These are phyloP conservation scores for Tapirus terrestris DNA, from an alignment of 2,113 vertebrate species.

Conservation along the genomic window DNA sequence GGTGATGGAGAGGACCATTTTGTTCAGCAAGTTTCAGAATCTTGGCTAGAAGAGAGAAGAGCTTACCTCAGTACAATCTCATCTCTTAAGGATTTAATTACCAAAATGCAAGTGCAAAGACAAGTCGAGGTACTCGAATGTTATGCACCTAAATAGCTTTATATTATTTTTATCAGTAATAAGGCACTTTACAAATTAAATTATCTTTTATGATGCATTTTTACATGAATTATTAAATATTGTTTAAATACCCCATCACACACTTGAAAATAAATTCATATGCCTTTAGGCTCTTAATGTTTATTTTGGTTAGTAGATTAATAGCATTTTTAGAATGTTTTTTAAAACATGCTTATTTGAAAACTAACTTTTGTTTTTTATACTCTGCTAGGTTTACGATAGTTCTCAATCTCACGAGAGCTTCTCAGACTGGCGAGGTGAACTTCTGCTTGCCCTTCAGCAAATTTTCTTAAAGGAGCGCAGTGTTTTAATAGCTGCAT, in stretches of 20 bases:
- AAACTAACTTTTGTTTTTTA: slow-evolving; percentile 63
- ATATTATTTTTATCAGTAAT: not conserved
- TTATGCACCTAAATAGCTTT: not conserved
- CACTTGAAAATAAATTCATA: slow-evolving; percentile 29
- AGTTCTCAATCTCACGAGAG: slow-evolving; percentile 75
- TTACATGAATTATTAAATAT: not conserved
- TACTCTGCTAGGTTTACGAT: slow-evolving; percentile 76
- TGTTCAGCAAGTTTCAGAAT: slow-evolving; percentile 80
- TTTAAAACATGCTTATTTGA: slow-evolving; percentile 12
- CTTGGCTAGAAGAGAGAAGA: slow-evolving; percentile 91
- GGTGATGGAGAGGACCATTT: slow-evolving; percentile 84
- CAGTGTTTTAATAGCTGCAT: slow-evolving; percentile 87
- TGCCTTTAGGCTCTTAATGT: not conserved
- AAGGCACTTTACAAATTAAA: not conserved
- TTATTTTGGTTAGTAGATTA: slow-evolving; percentile 29
- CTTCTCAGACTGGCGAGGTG: slow-evolving; percentile 90
- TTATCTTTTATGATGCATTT: slow-evolving; percentile 5
- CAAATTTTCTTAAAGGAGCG: slow-evolving; percentile 91
- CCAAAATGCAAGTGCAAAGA: slow-evolving; percentile 90
- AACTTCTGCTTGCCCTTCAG: slow-evolving; percentile 92
- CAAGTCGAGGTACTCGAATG: slow-evolving; percentile 87
- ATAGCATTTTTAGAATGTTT: not conserved
- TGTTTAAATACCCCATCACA: slow-evolving; percentile 1
- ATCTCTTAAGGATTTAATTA: slow-evolving; percentile 92
- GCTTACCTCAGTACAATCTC: slow-evolving; percentile 91